phyloP scores from a whole-genome alignment of 1,140 invertebrate species.

The Platorchestia sp. region DNA sequence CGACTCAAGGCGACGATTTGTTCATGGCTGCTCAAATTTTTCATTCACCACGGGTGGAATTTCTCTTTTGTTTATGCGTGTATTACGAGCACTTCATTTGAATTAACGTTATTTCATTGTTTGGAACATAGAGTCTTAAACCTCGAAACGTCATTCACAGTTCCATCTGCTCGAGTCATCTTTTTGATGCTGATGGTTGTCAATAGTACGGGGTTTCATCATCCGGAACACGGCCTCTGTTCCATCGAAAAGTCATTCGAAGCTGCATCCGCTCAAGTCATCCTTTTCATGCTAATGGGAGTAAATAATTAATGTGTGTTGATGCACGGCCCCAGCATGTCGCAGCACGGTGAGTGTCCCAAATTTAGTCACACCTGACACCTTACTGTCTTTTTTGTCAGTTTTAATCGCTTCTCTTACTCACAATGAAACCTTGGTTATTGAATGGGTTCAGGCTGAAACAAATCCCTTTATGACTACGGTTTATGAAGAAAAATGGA shows the following conservation, averaged over 20 bases:
- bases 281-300: not conserved
- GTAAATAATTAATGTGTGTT: not conserved
- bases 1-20: not conserved
- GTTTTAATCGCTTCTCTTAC: not conserved
- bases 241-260: not conserved
- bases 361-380: not conserved
- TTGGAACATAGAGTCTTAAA: not conserved
- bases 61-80: not conserved
- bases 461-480: not conserved
- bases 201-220: not conserved
- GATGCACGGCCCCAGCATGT: not conserved
- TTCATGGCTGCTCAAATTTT: not conserved
- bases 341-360: not conserved
- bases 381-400: not conserved
- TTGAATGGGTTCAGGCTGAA: not conserved
- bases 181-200: not conserved
- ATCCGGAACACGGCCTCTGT: not conserved
- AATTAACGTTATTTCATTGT: not conserved
- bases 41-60: not conserved
- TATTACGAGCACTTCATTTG: not conserved
- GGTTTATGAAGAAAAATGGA: not conserved
- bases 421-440: not conserved
- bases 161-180: not conserved
- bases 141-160: not conserved
- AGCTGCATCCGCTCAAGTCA: not conserved